Evolutionary conservation across 2,888 invertebrate genomes (phyloP), one percentile per base, ranked within the genome.

Genomic region (Blera fallax): DNA sequence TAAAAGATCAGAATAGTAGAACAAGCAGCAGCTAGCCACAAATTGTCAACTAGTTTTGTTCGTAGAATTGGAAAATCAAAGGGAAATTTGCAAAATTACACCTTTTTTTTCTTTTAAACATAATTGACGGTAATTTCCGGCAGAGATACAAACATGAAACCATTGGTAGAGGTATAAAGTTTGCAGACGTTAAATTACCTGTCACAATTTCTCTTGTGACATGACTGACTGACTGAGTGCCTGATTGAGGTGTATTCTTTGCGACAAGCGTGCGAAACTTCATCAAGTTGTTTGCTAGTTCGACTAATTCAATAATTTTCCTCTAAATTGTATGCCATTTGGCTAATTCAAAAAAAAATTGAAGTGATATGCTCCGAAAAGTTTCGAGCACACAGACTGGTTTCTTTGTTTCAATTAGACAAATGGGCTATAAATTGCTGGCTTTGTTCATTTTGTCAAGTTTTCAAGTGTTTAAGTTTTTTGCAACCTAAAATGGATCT

Each of bases 81-180:
- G 50, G 40, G 11, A 62, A 50, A 70, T 58, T 80, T 58, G 58
- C 54, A 60, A 70, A 76, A 48, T 67, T 64, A 70, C 54, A 70
- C 29, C 34, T 73, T 56, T 60, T 78, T 62, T 50, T 56, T 29
- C 14, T 69, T 21, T 27, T 69, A 60, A 56, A 58, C 70, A 64
- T 65, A 80, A 84, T 74, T 84, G 79, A 80, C 64, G 65, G 80
- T 70, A 74, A 84, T 80, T 84, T 80, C 80, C 84, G 50, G 27
- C 69, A 54, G 56, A 56, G 18, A 18, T 11, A 40, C 43, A 60
- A 76, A 65, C 56, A 29, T 43, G 32, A 24, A 74, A 37, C 58
- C 65, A 56, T 65, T 54, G 54, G 32, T 14, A 50, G 50, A 21
- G 65, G 54, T 43, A 54, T 32, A 43, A n/a, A 54, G 43, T 43